Evolutionary conservation across 2,888 invertebrate species (phyloP).

Genomic region (Lapara coniferarum): DNA sequence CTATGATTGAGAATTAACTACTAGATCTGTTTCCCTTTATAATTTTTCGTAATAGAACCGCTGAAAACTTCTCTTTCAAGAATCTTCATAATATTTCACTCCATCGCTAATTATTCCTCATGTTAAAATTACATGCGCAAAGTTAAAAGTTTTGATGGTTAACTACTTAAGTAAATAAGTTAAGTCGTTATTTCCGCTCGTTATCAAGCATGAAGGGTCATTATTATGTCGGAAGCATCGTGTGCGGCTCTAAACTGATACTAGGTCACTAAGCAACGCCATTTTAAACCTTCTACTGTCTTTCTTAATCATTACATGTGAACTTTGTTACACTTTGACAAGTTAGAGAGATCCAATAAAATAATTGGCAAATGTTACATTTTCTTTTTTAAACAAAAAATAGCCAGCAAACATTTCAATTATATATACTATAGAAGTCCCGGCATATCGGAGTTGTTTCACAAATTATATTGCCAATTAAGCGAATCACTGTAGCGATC

Average conservation of each 20-base stretch:
- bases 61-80: too few relatives aligned
- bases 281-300: background rate
- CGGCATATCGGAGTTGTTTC: constrained; percentile 2
- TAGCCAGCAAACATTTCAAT: background rate
- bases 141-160: background rate
- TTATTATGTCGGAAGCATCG: constrained; percentile 25
- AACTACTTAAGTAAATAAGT: background rate
- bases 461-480: constrained; percentile 54
- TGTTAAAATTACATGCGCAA: background rate
- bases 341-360: too few relatives aligned
- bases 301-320: too few relatives aligned
- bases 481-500: constrained; percentile 62
- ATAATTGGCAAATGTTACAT: too few relatives aligned
- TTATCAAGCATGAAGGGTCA: constrained; percentile 17
- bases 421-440: background rate
- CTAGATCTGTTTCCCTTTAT: too few relatives aligned
- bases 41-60: too few relatives aligned
- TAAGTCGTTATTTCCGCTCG: constrained; percentile 33
- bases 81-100: too few relatives aligned
- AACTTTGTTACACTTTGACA: too few relatives aligned
- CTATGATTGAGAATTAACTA: too few relatives aligned
- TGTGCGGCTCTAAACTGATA: constrained; percentile 30
- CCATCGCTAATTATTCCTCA: too few relatives aligned
- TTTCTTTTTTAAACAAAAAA: background rate
- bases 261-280: background rate